phyloP scores from a whole-genome alignment of 2,113 vertebrate species.

The Saccopteryx leptura region DNA sequence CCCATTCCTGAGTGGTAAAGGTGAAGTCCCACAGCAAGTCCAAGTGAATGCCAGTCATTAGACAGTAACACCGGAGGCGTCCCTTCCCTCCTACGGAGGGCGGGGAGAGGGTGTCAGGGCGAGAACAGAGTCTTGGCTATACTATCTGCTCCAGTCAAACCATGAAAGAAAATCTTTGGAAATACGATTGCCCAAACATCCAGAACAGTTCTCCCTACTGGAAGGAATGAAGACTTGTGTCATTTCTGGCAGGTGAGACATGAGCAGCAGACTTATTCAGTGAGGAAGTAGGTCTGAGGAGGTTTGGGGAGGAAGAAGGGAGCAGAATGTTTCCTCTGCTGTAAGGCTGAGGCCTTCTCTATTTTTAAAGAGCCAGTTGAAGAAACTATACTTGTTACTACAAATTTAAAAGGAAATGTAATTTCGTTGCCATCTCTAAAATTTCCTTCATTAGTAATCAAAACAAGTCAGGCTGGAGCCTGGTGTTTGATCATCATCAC shows the following conservation, averaged over 20 bases:
- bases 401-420: constrained; percentile 66
- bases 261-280: background rate
- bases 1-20: too few relatives aligned
- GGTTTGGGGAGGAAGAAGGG: background rate
- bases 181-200: background rate
- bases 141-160: background rate
- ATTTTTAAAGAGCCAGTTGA: constrained; percentile 66
- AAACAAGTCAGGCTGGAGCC: background rate
- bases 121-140: background rate
- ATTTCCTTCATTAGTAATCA: constrained; percentile 67
- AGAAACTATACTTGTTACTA: background rate
- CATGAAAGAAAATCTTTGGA: background rate
- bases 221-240: background rate
- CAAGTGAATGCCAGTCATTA: background rate
- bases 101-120: background rate
- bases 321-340: constrained; percentile 31
- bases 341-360: constrained; percentile 9
- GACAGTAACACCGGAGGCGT: background rate
- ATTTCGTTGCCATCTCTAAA: constrained; percentile 62
- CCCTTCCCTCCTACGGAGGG: background rate
- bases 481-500: background rate
- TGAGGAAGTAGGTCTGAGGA: background rate
- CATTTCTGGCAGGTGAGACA: constrained; percentile 9
- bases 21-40: too few relatives aligned
- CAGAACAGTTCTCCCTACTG: background rate